Evolutionary conservation across 2,113 vertebrate species (phyloP), one percentile per base, ranked within the genome.

Genomic region (Passer montanus): DNA sequence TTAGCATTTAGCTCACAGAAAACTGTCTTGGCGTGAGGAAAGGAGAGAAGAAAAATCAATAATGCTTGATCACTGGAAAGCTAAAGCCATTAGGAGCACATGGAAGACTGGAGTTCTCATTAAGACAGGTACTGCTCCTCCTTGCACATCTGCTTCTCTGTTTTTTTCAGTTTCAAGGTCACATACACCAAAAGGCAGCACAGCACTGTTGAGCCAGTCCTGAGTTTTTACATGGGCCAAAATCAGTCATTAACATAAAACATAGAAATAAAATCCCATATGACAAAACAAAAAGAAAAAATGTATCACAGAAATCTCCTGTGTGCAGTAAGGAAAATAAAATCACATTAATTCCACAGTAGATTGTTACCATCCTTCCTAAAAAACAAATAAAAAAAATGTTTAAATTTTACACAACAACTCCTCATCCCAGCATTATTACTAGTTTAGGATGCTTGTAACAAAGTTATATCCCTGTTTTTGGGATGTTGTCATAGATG

Each of bases 91-190:
- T 85, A 98, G 93, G 89, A 97, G 66, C 64, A 92, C 87, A 96
- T 24, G 95, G 95, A 98, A 96, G 80, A 68, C 1, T 76, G 93
- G 75, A 67, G 53, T 68, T 96, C 94, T 96, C 89, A 92, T 97
- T 97, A 95, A 77, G 37, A 37, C 49, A 46, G 22, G 63, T 89
- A 88, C 92, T 96, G 73, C 82, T 94, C 74, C 90, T 90, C 90
- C 87, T 87, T 94, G 63, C 89, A 95, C 95, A 97, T 95, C 97
- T 97, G 96, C 84, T 96, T 95, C 92, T 92, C 89, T 44, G 52
- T 53, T 94, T 79, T 37, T 82, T 9, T 3, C 88, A 73, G 68
- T 52, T 75, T 78, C 78, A 82, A 84, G 68, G 66, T 93, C 78
- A 80, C 35, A 47, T 9, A 20, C 2, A 5, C 16, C 0, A 0